Evolutionary conservation across 1,140 invertebrate genomes (phyloP).

Genomic region (Drosophila tristis): DNA sequence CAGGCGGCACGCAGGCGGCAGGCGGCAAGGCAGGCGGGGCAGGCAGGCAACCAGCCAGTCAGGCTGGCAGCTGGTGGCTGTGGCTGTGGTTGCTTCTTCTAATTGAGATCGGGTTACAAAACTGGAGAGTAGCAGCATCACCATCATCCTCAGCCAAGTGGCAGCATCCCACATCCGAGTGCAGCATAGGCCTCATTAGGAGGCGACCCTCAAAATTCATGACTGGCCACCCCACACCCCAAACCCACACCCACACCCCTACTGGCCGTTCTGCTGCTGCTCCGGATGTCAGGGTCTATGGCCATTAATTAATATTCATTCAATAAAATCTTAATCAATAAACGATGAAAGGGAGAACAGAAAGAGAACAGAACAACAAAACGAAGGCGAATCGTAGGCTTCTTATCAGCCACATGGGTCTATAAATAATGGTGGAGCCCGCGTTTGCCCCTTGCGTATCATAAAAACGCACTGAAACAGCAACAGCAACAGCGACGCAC

Average conservation of each 20-base stretch:
- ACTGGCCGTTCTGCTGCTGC: neutral
- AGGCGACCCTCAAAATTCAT: too few species aligned
- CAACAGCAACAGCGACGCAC: constrained; percentile 6
- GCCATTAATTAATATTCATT: constrained; percentile 59
- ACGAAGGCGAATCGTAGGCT: neutral
- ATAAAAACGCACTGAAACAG: constrained; percentile 46
- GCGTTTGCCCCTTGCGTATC: constrained; percentile 22
- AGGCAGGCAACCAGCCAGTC: neutral
- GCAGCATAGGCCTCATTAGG: too few species aligned
- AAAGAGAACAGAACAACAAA: neutral
- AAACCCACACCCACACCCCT: neutral
- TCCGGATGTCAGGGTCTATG: neutral
- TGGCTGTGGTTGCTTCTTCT: constrained; percentile 49
- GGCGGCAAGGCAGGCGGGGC: too few species aligned
- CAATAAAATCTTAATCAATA: constrained; percentile 43
- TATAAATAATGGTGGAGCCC: constrained; percentile 47
- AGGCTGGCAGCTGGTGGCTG: neutral
- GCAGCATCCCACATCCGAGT: too few species aligned
- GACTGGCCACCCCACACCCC: too few species aligned
- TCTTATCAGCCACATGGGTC: constrained; percentile 48
- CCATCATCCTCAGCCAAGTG: too few species aligned
- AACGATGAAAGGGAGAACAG: neutral
- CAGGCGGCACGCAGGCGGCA: neutral
- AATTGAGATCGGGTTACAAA: constrained; percentile 70
- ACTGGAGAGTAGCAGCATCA: too few species aligned